Evolutionary conservation across 2,797 vertebrate species (phyloP).

Genomic region (Protonibea diacanthus): DNA sequence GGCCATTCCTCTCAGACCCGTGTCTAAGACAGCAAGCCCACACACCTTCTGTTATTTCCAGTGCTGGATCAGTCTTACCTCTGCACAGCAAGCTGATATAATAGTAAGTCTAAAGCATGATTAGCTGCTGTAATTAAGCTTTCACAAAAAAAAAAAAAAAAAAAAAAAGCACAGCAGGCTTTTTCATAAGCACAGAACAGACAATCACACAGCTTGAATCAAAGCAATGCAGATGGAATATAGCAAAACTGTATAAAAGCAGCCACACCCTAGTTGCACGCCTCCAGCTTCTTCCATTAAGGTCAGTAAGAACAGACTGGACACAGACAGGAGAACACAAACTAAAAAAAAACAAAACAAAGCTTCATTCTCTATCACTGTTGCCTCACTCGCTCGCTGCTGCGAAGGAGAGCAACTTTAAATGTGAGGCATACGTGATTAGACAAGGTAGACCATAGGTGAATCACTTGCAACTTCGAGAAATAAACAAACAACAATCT

Average conservation of each 20-base stretch:
- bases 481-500: slow-evolving; percentile 45
- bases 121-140: slow-evolving; percentile 81
- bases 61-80: slow-evolving; percentile 72
- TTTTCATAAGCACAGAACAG: slow-evolving; percentile 66
- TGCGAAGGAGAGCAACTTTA: slow-evolving; percentile 59
- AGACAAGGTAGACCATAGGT: slow-evolving; percentile 51
- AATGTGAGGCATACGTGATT: slow-evolving; percentile 45
- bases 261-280: slow-evolving; percentile 72
- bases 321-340: slow-evolving; percentile 58
- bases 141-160: slow-evolving; percentile 53
- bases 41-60: slow-evolving; percentile 75
- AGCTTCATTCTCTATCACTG: slow-evolving; percentile 42
- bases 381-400: slow-evolving; percentile 49
- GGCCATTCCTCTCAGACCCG: slow-evolving; percentile 54
- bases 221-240: slow-evolving; percentile 70
- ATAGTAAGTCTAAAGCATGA: slow-evolving; percentile 76
- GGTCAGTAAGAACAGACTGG: slow-evolving; percentile 67
- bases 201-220: slow-evolving; percentile 70
- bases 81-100: slow-evolving; percentile 73
- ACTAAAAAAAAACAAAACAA: slow-evolving; percentile 32
- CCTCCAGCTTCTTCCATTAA: slow-evolving; percentile 69
- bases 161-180: slow-evolving; percentile 60
- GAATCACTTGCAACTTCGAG: slow-evolving; percentile 56
- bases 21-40: slow-evolving; percentile 61
- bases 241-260: slow-evolving; percentile 70